These are phyloP conservation scores for Cathartes aura DNA, from an alignment of 2,113 vertebrate genomes.

Conservation along the genomic window DNA sequence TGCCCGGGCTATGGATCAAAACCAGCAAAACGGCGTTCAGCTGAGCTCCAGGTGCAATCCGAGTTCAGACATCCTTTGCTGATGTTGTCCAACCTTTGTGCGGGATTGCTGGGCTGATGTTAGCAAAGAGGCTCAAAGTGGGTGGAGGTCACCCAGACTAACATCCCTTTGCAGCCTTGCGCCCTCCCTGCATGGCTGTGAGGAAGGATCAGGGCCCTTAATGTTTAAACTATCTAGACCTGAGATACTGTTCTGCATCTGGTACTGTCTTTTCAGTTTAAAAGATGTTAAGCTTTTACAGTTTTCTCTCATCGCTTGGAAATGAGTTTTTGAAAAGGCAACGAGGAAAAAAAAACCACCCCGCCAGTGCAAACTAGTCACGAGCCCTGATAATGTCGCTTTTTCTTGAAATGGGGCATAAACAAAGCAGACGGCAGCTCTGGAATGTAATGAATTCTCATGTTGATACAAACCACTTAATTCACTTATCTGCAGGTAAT, in stretches of 20 bases:
- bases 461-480: background rate
- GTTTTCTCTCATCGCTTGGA: background rate
- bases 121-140: background rate
- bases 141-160: background rate
- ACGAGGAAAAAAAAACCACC: background rate
- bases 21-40: accelerated
- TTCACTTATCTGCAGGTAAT: background rate
- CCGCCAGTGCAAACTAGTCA: background rate
- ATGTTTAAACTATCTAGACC: background rate
- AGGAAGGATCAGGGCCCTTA: background rate
- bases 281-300: background rate
- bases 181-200: accelerated
- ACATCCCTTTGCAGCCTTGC: background rate
- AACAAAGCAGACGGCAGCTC: background rate
- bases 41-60: background rate
- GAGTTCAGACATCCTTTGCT: background rate
- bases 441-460: background rate
- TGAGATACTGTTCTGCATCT: background rate
- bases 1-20: background rate
- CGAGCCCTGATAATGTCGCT: background rate
- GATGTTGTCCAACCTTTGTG: background rate
- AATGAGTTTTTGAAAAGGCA: background rate
- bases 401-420: background rate
- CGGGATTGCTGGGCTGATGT: background rate
- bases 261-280: background rate